These are phyloP conservation scores for Ectropis crepuscularia DNA, from an alignment of 2,888 invertebrate species.

Conservation along the genomic window DNA sequence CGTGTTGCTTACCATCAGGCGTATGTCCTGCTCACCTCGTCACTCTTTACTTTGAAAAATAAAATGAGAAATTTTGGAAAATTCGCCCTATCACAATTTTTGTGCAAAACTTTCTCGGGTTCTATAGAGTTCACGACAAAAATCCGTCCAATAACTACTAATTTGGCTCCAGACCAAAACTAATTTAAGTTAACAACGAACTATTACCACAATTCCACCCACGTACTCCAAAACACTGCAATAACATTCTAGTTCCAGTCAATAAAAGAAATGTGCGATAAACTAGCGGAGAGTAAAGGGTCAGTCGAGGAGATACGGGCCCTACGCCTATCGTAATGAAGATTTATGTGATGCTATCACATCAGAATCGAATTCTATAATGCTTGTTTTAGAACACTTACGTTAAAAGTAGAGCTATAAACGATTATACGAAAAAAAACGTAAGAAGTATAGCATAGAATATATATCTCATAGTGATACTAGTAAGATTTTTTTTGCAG, in stretches of 20 bases:
- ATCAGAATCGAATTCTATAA: not conserved
- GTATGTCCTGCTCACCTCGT: no score
- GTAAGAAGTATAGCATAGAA: no score
- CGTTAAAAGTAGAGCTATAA: no score
- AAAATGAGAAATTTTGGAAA: no score
- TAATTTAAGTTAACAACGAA: conserved; percentile 12
- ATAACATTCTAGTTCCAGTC: conserved; percentile 49
- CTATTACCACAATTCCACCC: conserved; percentile 26
- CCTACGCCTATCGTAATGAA: conserved; percentile 53
- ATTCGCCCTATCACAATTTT: no score
- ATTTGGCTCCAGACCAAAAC: conserved; percentile 13
- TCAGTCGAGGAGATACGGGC: conserved; percentile 55
- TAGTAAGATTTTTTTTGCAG: no score
- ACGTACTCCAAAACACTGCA: conserved; percentile 31
- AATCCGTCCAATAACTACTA: conserved; percentile 3
- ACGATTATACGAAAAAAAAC: no score
- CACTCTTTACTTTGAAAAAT: no score
- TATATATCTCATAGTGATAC: no score
- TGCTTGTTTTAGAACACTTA: no score
- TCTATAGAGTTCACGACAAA: not conserved
- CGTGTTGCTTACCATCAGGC: no score
- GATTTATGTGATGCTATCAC: conserved; percentile 56
- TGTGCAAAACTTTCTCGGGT: no score
- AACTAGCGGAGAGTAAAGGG: conserved; percentile 56
- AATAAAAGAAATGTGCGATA: conserved; percentile 53